These are phyloP conservation scores for Trissolcus brochymenae DNA, from an alignment of 2,888 invertebrate genomes.

Conservation along the genomic window DNA sequence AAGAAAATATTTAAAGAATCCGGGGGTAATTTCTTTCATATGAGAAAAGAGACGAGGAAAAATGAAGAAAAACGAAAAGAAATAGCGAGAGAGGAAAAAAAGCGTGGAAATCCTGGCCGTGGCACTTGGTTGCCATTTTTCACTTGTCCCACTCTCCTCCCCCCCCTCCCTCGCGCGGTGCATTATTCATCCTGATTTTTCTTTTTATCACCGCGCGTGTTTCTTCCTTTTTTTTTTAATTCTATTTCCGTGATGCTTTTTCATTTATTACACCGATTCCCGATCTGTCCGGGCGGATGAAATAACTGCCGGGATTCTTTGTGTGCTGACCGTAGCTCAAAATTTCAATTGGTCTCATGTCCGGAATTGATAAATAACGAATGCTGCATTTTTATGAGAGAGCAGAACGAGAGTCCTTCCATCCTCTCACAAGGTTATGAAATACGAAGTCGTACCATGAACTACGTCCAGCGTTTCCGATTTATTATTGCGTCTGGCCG, in stretches of 20 bases:
- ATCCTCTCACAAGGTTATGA: slow-evolving; percentile 45
- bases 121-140: slow-evolving; percentile 51
- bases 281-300: slow-evolving; percentile 50
- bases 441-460: slow-evolving; percentile 46
- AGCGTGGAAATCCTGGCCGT: slow-evolving; percentile 22
- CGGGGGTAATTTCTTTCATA: background rate
- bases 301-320: slow-evolving; percentile 46
- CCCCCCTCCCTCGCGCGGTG: slow-evolving; percentile 4
- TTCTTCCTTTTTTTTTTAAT: slow-evolving; percentile 47
- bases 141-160: slow-evolving; percentile 12
- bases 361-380: slow-evolving; percentile 56
- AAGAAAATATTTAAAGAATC: slow-evolving; percentile 11
- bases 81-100: background rate
- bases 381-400: slow-evolving; percentile 48
- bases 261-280: slow-evolving; percentile 53
- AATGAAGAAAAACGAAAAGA: slow-evolving; percentile 9
- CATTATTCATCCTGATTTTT: slow-evolving; percentile 53
- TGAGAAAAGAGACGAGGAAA: background rate
- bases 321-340: slow-evolving; percentile 49
- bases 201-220: slow-evolving; percentile 38
- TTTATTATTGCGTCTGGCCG: slow-evolving; percentile 38
- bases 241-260: slow-evolving; percentile 47
- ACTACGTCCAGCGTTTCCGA: slow-evolving; percentile 26
- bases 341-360: slow-evolving; percentile 53
- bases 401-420: slow-evolving; percentile 7